These are phyloP conservation scores for Temnothorax nylanderi DNA, from an alignment of 1,140 invertebrate species.

Conservation along the genomic window DNA sequence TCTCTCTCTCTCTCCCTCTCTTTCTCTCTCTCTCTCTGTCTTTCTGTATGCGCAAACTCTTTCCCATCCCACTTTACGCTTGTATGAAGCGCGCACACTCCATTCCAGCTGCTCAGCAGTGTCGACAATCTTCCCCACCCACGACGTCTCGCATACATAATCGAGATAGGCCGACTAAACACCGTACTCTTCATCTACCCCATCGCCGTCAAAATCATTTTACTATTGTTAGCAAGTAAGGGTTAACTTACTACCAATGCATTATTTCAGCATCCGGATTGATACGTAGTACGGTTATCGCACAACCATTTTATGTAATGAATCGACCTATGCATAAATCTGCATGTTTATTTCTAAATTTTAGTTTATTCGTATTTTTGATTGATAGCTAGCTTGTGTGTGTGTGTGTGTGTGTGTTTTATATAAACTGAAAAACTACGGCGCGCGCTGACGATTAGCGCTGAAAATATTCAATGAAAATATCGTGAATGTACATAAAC, in stretches of 20 bases:
- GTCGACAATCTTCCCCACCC: constrained; percentile 70
- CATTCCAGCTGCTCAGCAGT: constrained; percentile 75
- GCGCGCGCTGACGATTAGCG: no score
- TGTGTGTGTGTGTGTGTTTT: no score
- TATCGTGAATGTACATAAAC: not conserved
- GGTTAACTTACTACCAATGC: not conserved
- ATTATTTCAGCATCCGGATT: not conserved
- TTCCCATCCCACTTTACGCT: constrained; percentile 44
- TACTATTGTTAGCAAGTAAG: constrained; percentile 48
- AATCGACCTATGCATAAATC: not conserved
- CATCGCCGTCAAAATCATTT: constrained; percentile 37
- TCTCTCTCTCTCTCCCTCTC: constrained; percentile 33
- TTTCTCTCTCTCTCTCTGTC: constrained; percentile 9
- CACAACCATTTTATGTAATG: not conserved
- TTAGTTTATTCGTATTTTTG: not conserved
- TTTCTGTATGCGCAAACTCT: constrained; percentile 40
- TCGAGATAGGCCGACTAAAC: constrained; percentile 64
- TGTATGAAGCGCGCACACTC: constrained; percentile 56
- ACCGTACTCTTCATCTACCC: not conserved
- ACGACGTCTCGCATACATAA: constrained; percentile 54
- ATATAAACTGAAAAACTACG: no score
- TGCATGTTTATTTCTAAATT: not conserved
- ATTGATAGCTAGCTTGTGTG: no score
- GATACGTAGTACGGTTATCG: not conserved
- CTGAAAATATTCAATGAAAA: no score